Base-by-base conservation (phyloP, 1,140 invertebrate genomes). In the Formica exsecta region DNA sequence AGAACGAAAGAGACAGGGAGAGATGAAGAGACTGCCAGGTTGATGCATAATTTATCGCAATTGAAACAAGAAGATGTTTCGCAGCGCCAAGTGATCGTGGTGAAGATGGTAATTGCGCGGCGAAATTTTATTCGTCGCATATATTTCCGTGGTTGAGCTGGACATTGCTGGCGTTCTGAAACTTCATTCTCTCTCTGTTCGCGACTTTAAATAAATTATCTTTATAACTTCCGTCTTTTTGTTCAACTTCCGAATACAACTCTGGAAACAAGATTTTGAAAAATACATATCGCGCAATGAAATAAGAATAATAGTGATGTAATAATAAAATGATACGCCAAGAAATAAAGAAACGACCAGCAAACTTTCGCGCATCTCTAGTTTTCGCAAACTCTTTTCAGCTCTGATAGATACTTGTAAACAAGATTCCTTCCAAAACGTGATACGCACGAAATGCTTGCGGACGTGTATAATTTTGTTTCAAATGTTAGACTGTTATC, bases 31-130 rank as follows among this genome's bases (percentile, higher is more conserved):
- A 54, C 65, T 51, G 38, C 71, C 59, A 41, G 75, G 61, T 54
- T 90, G 88, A 86, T 90, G 88, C 89, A 90, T 90, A 89, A 90
- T 90, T 90, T 87, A 90, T 90, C 74, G 75, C 57, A 81, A 36
- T 61, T 32, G 85, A 66, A 89, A 87, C 79, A 81, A 76, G 89
- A 89, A 86, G 87, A 89, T 90, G 88, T 90, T 90, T 81, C 86
- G 76, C 76, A 81, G 64, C 76, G 68, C 54, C 65, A 68, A 87
- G 79, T 90, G 61, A 44, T 48, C 88, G 48, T 25, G 44, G 29
- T 48, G 22, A 62, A 71, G 81, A 90, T 90, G 86, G 80, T 90
- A 90, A 90, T 90, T 71, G 61, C 75, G 9, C 6, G 13, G 29
- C 22, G n/a, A 68, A 90, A 90, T 89, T 87, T 90, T 79, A 90